These are phyloP conservation scores for Neopipo cinnamomea DNA, from an alignment of 2,113 vertebrate genomes.

Conservation along the genomic window DNA sequence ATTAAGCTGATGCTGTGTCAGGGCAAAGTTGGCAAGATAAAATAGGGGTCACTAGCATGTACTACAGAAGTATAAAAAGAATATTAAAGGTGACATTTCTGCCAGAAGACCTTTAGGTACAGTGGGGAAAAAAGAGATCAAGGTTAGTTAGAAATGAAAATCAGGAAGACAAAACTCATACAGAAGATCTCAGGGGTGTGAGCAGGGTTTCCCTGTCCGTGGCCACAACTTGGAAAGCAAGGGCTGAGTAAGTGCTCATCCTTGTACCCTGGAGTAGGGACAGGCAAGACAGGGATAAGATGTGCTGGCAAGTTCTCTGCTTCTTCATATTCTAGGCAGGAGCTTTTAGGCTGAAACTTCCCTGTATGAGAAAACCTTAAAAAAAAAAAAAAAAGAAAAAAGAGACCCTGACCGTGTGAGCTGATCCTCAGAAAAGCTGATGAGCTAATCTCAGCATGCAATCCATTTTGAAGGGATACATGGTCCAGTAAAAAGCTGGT, in stretches of 20 bases:
- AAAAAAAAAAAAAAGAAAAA: background rate
- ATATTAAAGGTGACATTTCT: slow-evolving; percentile 35
- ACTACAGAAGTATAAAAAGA: background rate
- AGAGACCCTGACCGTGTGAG: background rate
- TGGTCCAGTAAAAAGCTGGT: background rate
- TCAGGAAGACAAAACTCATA: background rate
- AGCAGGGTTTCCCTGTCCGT: background rate
- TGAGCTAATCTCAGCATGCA: background rate
- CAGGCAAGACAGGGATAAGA: background rate
- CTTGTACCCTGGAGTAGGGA: background rate
- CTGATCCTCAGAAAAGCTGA: background rate
- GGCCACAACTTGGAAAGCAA: background rate
- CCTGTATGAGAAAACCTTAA: background rate
- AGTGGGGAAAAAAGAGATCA: background rate
- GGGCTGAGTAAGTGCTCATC: background rate
- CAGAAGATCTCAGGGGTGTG: background rate
- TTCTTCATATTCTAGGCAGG: background rate
- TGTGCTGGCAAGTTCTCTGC: background rate
- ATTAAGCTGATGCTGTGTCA: slow-evolving; percentile 5
- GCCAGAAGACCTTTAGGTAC: background rate
- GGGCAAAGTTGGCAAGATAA: background rate
- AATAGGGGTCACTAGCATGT: background rate
- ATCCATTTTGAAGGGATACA: background rate
- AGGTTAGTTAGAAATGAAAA: background rate
- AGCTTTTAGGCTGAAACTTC: background rate